Percentiles rank a stretch among this genome's conserved stretches.
Evolutionary conservation across 1,140 invertebrate genomes (phyloP).

Genomic region (Nomia melanderi): DNA sequence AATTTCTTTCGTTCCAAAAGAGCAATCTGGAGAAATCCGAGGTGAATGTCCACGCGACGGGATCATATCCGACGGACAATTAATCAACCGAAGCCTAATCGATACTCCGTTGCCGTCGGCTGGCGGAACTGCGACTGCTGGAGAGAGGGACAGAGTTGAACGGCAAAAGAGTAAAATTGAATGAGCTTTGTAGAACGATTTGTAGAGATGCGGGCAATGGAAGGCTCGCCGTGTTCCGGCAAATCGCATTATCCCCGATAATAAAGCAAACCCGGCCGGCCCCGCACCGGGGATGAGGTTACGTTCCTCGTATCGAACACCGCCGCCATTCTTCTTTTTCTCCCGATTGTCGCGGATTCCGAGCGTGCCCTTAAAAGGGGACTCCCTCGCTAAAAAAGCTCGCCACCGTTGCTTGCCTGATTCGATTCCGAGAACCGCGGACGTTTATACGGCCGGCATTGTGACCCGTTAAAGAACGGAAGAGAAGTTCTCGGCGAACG

Average conservation of each 20-base stretch:
- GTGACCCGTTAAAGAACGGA: not conserved
- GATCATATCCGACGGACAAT: conserved; percentile 13
- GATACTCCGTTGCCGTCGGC: too few relatives aligned
- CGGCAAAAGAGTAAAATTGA: conserved; percentile 47
- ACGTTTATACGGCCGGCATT: not conserved
- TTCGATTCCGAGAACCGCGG: not conserved
- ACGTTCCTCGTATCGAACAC: conserved; percentile 36
- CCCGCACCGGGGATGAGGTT: conserved; percentile 26
- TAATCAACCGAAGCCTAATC: conserved; percentile 40
- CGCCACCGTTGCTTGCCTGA: conserved; percentile 18
- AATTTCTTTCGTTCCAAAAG: not conserved
- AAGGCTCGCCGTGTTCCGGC: conserved; percentile 26
- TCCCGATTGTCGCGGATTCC: conserved; percentile 10
- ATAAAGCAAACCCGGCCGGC: conserved; percentile 42
- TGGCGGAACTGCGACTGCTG: not conserved
- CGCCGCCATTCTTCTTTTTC: not conserved
- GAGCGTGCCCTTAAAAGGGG: conserved; percentile 7
- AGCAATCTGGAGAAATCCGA: not conserved
- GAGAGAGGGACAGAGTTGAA: not conserved
- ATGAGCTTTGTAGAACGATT: conserved; percentile 49
- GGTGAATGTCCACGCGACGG: not conserved
- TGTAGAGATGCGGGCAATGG: conserved; percentile 36
- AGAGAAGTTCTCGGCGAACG: not conserved
- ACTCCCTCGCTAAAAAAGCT: not conserved
- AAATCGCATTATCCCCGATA: conserved; percentile 49